Conservation (phyloP, 2,888 invertebrate species). For the Choristoneura rosaceana region DNA sequence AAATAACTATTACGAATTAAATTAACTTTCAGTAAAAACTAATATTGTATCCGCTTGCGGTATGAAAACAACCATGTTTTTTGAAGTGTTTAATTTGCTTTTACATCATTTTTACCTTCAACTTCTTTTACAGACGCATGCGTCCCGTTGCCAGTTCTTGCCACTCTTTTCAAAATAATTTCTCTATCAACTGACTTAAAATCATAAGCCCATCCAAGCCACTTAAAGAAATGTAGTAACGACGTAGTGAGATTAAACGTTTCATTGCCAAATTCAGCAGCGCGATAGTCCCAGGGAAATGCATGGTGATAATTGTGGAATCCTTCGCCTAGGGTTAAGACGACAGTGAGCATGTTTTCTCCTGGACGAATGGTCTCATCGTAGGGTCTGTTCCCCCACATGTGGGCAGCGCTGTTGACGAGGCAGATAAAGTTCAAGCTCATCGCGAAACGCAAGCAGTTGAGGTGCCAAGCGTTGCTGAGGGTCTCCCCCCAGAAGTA, state of each 20-base stretch:
- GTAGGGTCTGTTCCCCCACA: slow-evolving; percentile 76
- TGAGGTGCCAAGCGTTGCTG: slow-evolving; percentile 68
- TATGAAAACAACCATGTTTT: no score
- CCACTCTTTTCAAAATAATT: slow-evolving; percentile 8
- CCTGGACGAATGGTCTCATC: slow-evolving; percentile 64
- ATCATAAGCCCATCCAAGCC: slow-evolving; percentile 91
- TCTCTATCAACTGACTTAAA: slow-evolving; percentile 85
- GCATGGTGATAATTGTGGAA: slow-evolving; percentile 93
- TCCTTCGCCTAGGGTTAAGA: slow-evolving; percentile 60
- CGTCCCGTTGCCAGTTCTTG: slow-evolving; percentile 21
- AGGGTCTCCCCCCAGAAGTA: slow-evolving; percentile 86
- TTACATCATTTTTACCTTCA: no score
- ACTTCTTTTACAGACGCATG: background rate
- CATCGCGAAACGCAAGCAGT: slow-evolving; percentile 81
- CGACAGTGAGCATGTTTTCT: slow-evolving; percentile 52
- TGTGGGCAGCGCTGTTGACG: slow-evolving; percentile 88
- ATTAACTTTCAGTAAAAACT: background rate
- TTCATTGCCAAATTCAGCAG: slow-evolving; percentile 85
- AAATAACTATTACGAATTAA: no score
- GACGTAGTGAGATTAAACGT: background rate
- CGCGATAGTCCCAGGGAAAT: slow-evolving; percentile 91
- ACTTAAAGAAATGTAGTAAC: slow-evolving; percentile 15
- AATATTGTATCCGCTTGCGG: no score
- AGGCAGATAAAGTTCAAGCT: slow-evolving; percentile 87
- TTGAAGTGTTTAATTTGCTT: no score